Evolutionary conservation across 2,888 invertebrate genomes (phyloP), one percentile per base, ranked within the genome.

Genomic region (Caenorhabditis zanzibari): DNA sequence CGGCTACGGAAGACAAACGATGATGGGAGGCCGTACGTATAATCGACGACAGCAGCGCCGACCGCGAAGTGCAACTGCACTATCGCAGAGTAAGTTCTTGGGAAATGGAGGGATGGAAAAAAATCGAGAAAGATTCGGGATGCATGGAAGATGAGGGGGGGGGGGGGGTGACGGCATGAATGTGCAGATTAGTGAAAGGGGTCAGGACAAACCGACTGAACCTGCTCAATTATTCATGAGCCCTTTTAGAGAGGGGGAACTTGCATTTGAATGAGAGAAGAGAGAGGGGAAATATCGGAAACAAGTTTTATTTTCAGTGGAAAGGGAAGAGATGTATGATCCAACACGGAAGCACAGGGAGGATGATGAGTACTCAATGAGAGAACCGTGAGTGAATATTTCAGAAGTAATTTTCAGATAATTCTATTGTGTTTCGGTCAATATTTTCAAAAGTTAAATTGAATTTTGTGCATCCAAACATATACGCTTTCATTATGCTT

Each of bases 11-110:
- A 52, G 79, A 54, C 81, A 83, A 19, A 74, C 76, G 0, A 81
- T 85, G 63, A 73, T 80, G 32, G 73, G 56, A 28, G 32, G 85
- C 14, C 72, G 81, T 9, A 73, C 86, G 5, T 69, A 73, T n/a
- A 82, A 75, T 63, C 69, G 87, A 63, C 73, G 86, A 54, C 79
- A 85, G 66, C 87, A 87, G n/a, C 69, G 89, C 54, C 49, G 90
- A 54, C 88, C 88, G 14, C 63, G 88, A 32, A 86, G 87, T 84
- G 89, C 89, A 19, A 89, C 89, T 47, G 88, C 89, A 32, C 84
- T 89, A 85, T 85, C 88, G 82, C 89, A 86, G 26, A 84, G 89
- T 89, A 68, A 84, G 84, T 76, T 19, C 19, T 16, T 26, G 38
- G 38, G 38, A 38, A 38, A 38, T 44, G n/a, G 44, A 4, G n/a